Percentiles rank a stretch among this genome's conserved stretches.
Conservation (phyloP, 23 tunicate species). For the Diplosoma virens region DNA sequence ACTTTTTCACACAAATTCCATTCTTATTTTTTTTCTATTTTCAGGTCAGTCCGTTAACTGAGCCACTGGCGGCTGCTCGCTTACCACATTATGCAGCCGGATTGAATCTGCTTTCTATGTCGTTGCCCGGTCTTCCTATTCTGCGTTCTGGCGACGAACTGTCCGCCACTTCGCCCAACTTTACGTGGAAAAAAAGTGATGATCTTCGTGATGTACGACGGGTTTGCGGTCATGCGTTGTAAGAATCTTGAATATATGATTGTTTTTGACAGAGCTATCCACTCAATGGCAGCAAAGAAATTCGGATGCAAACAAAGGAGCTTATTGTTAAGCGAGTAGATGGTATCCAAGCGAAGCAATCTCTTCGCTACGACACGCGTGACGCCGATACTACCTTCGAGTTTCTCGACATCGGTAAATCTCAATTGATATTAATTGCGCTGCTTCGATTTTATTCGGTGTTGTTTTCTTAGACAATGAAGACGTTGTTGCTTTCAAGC, state of each 20-base stretch:
- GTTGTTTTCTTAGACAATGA: slow-evolving; percentile 47
- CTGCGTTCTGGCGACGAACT: slow-evolving; percentile 50
- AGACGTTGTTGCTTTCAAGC: slow-evolving; percentile 47
- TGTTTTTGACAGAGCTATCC: slow-evolving; percentile 22
- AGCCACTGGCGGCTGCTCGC: slow-evolving; percentile 8
- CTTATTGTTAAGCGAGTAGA: slow-evolving; percentile 31
- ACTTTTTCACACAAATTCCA: background rate
- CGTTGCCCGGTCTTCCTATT: slow-evolving; percentile 54
- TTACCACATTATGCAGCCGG: slow-evolving; percentile 5
- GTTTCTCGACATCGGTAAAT: slow-evolving; percentile 46
- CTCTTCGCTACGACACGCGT: slow-evolving; percentile 61
- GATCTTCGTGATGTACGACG: background rate
- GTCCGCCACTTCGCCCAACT: slow-evolving; percentile 9
- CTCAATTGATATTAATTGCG: too few relatives aligned
- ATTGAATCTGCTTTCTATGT: slow-evolving; percentile 22
- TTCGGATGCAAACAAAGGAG: background rate
- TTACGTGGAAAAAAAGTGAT: slow-evolving; percentile 32
- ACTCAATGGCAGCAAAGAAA: background rate
- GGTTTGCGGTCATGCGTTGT: too few relatives aligned
- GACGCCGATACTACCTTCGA: slow-evolving; percentile 40
- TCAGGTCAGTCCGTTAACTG: slow-evolving; percentile 36
- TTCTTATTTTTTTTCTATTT: background rate
- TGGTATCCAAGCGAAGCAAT: slow-evolving; percentile 43
- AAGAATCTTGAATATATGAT: too few relatives aligned
- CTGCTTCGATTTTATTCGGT: background rate